Base-by-base conservation (phyloP, 2,113 vertebrate genomes). In the Synodontis membranacea region DNA sequence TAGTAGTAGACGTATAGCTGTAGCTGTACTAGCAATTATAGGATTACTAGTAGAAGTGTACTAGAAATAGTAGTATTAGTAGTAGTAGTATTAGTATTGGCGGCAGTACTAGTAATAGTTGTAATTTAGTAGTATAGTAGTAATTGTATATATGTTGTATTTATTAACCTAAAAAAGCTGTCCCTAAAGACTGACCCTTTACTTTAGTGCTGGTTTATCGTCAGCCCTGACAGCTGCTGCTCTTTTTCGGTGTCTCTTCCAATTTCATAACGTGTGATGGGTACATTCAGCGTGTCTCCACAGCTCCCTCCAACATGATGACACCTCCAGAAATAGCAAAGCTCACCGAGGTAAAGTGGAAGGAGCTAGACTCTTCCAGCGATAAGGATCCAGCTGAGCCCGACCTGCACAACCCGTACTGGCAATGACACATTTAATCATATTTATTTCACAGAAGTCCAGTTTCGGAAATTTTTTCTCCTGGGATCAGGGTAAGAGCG, bases 271-370 rank as follows among this genome's bases (percentile, higher is more conserved):
- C 56, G 39, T 14, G 52, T 39, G 21, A 80, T 50, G 25, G 31
- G 8, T 37, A 37, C 52, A 80, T 31, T 19, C 23, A 10, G 52
- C 34, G 4, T 37, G 74, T 78, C 74, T 78, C 28, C 46, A 50
- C 74, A 56, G 78, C 78, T 56, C 76, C 34, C 78, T 56, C 75
- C 78, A 25, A 56, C 39, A 56, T 80, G 78, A 56, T 80, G 78
- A 80, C 78, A 80, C 78, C 2, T 39, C 78, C 78, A 37, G 78
- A 80, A 80, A 80, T 80, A 80, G 50, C 50, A 56, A 56, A 25
- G 9, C 78, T 39, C 21, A 39, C 19, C 7, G 52, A 80, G 21
- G 50, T 80, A 56, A 80, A 37, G 31, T 56, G 78, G 31, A 80
- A 80, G 11, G 11, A 54, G 34, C 31, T 28, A 78, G 28, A 75